Conservation (phyloP, 2,797 vertebrate species). For the Yasuhikotakia modesta region DNA sequence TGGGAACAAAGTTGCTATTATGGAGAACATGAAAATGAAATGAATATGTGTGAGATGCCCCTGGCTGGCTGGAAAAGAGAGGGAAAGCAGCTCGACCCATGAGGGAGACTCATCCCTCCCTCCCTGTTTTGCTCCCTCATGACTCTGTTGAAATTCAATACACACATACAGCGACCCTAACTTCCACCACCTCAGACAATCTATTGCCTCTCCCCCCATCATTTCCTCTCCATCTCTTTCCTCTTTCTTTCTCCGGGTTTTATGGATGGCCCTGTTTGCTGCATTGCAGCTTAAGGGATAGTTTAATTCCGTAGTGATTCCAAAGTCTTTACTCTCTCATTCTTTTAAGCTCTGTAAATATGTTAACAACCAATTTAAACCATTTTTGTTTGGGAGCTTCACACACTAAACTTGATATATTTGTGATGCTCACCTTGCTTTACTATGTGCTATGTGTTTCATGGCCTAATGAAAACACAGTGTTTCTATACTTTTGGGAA, state of each 20-base stretch:
- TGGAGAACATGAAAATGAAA: constrained; percentile 47
- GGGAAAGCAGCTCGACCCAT: constrained; percentile 11
- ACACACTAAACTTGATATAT: not conserved
- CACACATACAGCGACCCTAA: constrained; percentile 18
- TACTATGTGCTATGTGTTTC: not conserved
- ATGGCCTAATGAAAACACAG: not conserved
- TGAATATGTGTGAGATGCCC: constrained; percentile 35
- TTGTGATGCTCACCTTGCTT: not conserved
- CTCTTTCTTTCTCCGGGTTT: constrained; percentile 44
- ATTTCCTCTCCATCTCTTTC: constrained; percentile 29
- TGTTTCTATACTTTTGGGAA: not conserved
- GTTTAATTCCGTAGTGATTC: constrained; percentile 21
- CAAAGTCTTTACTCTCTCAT: constrained; percentile 23
- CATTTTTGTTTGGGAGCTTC: not conserved
- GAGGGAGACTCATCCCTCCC: not conserved
- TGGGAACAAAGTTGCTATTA: constrained; percentile 45
- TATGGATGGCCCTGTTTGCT: constrained; percentile 45
- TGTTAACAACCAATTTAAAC: constrained; percentile 13
- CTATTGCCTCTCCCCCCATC: constrained; percentile 35
- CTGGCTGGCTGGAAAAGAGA: constrained; percentile 1
- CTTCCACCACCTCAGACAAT: constrained; percentile 43
- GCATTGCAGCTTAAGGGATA: constrained; percentile 46
- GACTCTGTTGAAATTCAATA: constrained; percentile 40
- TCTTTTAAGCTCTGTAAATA: not conserved
- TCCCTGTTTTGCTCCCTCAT: constrained; percentile 5